These are phyloP conservation scores for Polydrusus tereticollis DNA, from an alignment of 2,888 invertebrate genomes.

Conservation along the genomic window DNA sequence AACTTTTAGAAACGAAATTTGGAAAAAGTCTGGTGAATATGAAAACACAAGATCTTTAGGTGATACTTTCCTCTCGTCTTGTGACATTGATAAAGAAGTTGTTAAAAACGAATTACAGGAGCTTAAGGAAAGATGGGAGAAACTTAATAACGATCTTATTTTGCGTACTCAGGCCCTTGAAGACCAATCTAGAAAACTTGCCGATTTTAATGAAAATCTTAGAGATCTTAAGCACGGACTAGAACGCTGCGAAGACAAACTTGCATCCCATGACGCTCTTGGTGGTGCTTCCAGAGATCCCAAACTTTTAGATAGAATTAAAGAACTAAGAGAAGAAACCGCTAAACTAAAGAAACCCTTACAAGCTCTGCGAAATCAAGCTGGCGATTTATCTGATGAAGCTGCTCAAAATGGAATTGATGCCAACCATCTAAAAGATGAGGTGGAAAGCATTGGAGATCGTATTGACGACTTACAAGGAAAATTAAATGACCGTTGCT, in stretches of 20 bases:
- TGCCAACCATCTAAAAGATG: slow-evolving; percentile 82
- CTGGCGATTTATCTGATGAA: slow-evolving; percentile 82
- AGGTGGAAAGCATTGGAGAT: slow-evolving; percentile 83
- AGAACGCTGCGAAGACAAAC: slow-evolving; percentile 89
- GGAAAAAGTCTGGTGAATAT: slow-evolving; percentile 94
- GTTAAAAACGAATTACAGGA: slow-evolving; percentile 85
- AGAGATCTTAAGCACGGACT: slow-evolving; percentile 88
- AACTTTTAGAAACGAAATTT: slow-evolving; percentile 90
- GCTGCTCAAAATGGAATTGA: slow-evolving; percentile 83
- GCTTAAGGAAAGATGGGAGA: slow-evolving; percentile 92
- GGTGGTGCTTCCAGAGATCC: slow-evolving; percentile 85
- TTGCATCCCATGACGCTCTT: slow-evolving; percentile 80
- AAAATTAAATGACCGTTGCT: slow-evolving; percentile 83
- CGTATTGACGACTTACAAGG: slow-evolving; percentile 82
- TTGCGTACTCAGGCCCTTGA: slow-evolving; percentile 85
- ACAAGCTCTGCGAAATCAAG: slow-evolving; percentile 70
- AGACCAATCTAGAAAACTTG: slow-evolving; percentile 83
- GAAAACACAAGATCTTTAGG: slow-evolving; percentile 90
- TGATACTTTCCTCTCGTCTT: slow-evolving; percentile 88
- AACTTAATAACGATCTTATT: slow-evolving; percentile 85
- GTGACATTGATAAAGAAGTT: slow-evolving; percentile 92
- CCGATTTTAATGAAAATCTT: slow-evolving; percentile 87
- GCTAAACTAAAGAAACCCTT: slow-evolving; percentile 82
- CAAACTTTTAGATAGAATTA: slow-evolving; percentile 87
- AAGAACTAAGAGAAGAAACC: slow-evolving; percentile 85